Base-by-base conservation (phyloP, 1,140 invertebrate species). In the Papilio polyxenes region DNA sequence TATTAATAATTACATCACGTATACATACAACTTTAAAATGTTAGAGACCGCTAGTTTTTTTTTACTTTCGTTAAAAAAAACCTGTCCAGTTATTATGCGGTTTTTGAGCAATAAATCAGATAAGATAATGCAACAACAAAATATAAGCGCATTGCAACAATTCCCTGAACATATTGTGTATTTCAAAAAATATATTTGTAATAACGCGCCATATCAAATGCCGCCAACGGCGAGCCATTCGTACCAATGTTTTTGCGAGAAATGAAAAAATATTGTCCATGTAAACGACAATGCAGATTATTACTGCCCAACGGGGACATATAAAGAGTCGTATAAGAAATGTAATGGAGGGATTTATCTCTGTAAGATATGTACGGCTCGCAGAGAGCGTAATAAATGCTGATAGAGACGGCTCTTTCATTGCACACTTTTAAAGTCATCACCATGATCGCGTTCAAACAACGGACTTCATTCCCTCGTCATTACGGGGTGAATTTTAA, bases 251-350 rank as follows among this genome's bases (percentile, higher is more conserved):
- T 92, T 92, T 92, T 91, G 88, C 85, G 85, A 88, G 83, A 85
- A 92, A 90, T 91, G 89, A 91, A 92, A 91, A 92, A 92, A 92
- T 92, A 92, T 91, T 85, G 89, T 88, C 84, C 87, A 90, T 91
- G 89, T 92, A 92, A 93, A 92, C 88, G 91, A 91, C 89, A 93
- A 93, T 92, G 91, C 89, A 93, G 91, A 93, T 92, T 92, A 92
- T 91, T 92, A 93, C 87, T 92, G 87, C 88, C 89, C 91, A 83
- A 81, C 84, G 83, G 91, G 89, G 91, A 91, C 89, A 87, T 86
- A 89, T 91, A 92, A 90, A 92, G 90, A 91, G 89, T 87, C 88
- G 86, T 87, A 92, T 87, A 91, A 92, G 90, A 88, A 89, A 89
- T 84, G 85, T 87, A 91, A 91, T 90, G 85, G 87, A 84, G 86